Evolutionary conservation across 2,888 invertebrate genomes (phyloP).

Genomic region (Herminia tarsipennalis): DNA sequence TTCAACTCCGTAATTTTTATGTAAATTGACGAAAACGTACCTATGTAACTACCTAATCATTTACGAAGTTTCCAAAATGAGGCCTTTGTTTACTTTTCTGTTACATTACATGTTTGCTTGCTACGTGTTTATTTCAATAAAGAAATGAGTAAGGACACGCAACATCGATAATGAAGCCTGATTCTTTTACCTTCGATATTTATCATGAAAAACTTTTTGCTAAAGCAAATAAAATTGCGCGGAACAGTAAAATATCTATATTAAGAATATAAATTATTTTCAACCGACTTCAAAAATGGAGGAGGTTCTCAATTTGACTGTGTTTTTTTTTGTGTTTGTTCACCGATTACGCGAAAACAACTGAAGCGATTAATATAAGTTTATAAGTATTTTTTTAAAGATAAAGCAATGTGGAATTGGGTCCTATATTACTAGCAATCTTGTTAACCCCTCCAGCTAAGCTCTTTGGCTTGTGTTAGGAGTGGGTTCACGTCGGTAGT

Average conservation of each 20-base stretch:
- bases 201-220: conserved; percentile 26
- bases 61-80: conserved; percentile 45
- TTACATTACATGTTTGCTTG: conserved; percentile 44
- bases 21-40: conserved; percentile 26
- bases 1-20: conserved; percentile 7
- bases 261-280: no score
- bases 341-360: no score
- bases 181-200: conserved; percentile 40
- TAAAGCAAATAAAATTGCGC: conserved; percentile 20
- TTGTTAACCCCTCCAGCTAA: no score
- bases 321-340: not conserved
- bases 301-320: no score
- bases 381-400: no score
- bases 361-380: no score
- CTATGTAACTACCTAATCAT: conserved; percentile 5
- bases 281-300: no score
- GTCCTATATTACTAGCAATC: no score
- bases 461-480: no score
- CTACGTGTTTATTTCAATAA: conserved; percentile 57
- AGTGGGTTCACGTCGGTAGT: no score
- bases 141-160: conserved; percentile 58
- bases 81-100: conserved; percentile 57
- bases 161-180: conserved; percentile 47
- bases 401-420: no score
- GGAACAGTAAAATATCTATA: not conserved